A percentile compares a stretch with the other conserved stretches of the same genome.
phyloP scores from a whole-genome alignment of 2,113 vertebrate species.

The Sitta europaea region DNA sequence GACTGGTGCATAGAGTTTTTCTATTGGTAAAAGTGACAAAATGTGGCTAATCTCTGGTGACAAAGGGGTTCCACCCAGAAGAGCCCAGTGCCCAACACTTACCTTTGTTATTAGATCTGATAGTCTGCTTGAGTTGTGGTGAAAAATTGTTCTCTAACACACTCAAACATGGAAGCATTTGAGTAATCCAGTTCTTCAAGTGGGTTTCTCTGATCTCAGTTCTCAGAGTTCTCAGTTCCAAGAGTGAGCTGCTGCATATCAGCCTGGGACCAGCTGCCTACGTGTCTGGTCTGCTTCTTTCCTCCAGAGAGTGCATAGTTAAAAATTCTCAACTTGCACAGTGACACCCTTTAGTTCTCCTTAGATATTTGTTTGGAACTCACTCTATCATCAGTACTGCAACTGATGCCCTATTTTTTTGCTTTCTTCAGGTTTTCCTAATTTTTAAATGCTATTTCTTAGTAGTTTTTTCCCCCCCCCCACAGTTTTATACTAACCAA shows the following conservation, averaged over 20 bases:
- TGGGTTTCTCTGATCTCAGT: neutral
- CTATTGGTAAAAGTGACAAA: neutral
- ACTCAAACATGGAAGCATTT: neutral
- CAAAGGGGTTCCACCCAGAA: neutral
- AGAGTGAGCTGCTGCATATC: neutral
- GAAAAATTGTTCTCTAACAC: neutral
- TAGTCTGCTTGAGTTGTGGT: neutral
- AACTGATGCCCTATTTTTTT: neutral
- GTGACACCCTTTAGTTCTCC: neutral
- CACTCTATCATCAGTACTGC: neutral
- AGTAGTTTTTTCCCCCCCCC: too few relatives aligned
- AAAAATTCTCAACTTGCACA: neutral
- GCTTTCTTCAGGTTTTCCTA: neutral
- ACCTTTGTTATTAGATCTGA: neutral
- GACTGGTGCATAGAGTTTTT: neutral
- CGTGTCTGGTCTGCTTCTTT: neutral
- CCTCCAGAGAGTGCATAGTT: neutral
- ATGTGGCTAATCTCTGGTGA: neutral
- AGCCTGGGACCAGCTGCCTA: neutral
- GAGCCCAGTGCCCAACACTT: neutral
- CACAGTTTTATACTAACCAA: neutral
- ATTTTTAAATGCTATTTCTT: neutral
- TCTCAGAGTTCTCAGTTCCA: too few relatives aligned
- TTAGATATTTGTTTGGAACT: neutral
- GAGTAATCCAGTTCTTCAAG: neutral